Conservation (phyloP, 2,797 vertebrate genomes). For the Paedocypris micromegethes region DNA sequence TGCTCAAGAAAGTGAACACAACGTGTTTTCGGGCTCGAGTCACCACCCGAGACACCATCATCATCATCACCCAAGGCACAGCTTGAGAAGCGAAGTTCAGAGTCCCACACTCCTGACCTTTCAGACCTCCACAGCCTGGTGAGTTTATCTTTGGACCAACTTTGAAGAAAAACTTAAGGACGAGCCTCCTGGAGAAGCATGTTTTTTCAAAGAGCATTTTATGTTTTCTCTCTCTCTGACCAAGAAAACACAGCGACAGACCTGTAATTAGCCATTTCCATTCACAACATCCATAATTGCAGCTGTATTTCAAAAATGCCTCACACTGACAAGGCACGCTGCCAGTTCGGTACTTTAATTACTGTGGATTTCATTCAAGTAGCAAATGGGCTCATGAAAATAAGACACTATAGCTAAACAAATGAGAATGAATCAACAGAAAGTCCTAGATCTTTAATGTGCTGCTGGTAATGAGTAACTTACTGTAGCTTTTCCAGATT, state of each 20-base stretch:
- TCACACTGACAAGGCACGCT: no score
- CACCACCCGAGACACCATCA: slow-evolving; percentile 31
- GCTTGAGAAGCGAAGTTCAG: slow-evolving; percentile 65
- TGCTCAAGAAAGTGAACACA: slow-evolving; percentile 58
- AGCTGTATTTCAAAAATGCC: no score
- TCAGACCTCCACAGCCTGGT: slow-evolving; percentile 69
- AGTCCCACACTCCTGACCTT: slow-evolving; percentile 73
- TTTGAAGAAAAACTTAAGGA: neutral
- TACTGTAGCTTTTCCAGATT: no score
- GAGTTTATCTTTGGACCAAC: slow-evolving; percentile 1
- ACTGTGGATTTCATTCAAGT: neutral
- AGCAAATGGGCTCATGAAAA: neutral
- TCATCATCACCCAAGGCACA: slow-evolving; percentile 54
- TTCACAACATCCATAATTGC: no score
- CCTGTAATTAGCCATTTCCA: no score
- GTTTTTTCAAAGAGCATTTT: neutral
- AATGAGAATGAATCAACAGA: no score
- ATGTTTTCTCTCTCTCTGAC: no score
- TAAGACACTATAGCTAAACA: no score
- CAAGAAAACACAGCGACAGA: no score
- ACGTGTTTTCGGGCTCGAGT: slow-evolving; percentile 57
- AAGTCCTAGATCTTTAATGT: no score
- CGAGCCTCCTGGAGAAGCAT: neutral
- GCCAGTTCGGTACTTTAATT: neutral
- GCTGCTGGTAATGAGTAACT: no score